These are phyloP conservation scores for Ptiloglossa arizonensis DNA, from an alignment of 1,140 invertebrate species.

Conservation along the genomic window DNA sequence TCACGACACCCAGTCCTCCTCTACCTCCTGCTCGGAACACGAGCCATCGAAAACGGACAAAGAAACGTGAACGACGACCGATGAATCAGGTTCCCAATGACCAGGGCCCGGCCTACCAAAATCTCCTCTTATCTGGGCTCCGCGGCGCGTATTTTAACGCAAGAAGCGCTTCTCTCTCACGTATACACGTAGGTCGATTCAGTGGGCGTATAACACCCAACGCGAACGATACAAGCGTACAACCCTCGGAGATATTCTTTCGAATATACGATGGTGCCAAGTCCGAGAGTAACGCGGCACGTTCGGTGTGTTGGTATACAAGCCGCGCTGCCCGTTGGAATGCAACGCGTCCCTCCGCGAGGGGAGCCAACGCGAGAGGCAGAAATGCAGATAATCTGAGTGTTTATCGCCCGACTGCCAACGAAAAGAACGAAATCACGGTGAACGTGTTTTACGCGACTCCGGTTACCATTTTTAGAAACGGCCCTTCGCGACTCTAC, in stretches of 20 bases:
- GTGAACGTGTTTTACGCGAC: slow-evolving; percentile 41
- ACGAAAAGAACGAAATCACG: slow-evolving; percentile 62
- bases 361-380: slow-evolving; percentile 39
- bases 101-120: slow-evolving; percentile 4
- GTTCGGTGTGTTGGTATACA: slow-evolving; percentile 7
- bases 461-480: slow-evolving; percentile 42
- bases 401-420: slow-evolving; percentile 68
- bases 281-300: slow-evolving; percentile 37
- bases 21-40: too few species aligned
- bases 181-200: slow-evolving; percentile 30
- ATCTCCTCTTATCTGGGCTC: slow-evolving; percentile 34
- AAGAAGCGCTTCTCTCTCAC: slow-evolving; percentile 5
- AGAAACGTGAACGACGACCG: neutral
- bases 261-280: slow-evolving; percentile 59
- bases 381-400: slow-evolving; percentile 73
- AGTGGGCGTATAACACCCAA: slow-evolving; percentile 41
- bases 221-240: slow-evolving; percentile 40
- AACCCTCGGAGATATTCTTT: slow-evolving; percentile 56
- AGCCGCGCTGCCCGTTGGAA: slow-evolving; percentile 42
- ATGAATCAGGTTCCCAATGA: slow-evolving; percentile 8
- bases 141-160: slow-evolving; percentile 46
- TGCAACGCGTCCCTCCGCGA: slow-evolving; percentile 48
- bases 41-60: neutral
- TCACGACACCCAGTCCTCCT: too few species aligned
- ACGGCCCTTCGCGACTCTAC: neutral